Percentiles rank a stretch among this genome's conserved stretches.
These are phyloP conservation scores for Apostichopus japonicus DNA, from an alignment of 35 echinoderm and acorn worm genomes.

Conservation along the genomic window DNA sequence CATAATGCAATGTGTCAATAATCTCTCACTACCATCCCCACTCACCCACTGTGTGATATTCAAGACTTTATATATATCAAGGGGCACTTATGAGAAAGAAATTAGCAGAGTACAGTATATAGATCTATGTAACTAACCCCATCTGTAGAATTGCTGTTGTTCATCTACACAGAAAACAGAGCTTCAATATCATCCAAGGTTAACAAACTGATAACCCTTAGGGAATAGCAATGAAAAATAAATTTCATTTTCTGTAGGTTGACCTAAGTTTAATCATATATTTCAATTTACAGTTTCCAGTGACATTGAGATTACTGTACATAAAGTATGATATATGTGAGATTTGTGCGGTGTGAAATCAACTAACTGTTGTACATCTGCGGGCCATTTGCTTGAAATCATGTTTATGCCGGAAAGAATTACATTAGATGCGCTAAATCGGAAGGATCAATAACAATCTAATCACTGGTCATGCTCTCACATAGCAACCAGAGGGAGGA, in stretches of 20 bases:
- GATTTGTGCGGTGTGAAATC: neutral
- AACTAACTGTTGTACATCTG: slow-evolving; percentile 34
- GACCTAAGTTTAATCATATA: neutral
- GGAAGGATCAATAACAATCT: slow-evolving; percentile 45
- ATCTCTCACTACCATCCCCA: no score
- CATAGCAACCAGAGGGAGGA: slow-evolving; percentile 6
- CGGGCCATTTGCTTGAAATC: slow-evolving; percentile 34
- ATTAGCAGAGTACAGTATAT: no score
- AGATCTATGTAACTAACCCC: no score
- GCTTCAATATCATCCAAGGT: no score
- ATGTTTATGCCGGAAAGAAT: slow-evolving; percentile 51
- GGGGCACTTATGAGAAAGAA: no score
- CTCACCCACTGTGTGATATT: no score
- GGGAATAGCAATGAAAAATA: neutral
- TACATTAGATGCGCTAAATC: slow-evolving; percentile 32
- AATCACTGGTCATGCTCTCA: slow-evolving; percentile 17
- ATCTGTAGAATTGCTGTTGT: no score
- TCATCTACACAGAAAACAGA: no score
- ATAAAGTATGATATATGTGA: neutral
- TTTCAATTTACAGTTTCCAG: neutral
- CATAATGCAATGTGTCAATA: no score
- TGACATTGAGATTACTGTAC: neutral
- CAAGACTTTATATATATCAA: no score
- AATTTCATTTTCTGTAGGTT: neutral
- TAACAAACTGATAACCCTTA: no score